These are phyloP conservation scores for Ariopsis seemanni DNA, from an alignment of 2,113 vertebrate species.

Conservation along the genomic window DNA sequence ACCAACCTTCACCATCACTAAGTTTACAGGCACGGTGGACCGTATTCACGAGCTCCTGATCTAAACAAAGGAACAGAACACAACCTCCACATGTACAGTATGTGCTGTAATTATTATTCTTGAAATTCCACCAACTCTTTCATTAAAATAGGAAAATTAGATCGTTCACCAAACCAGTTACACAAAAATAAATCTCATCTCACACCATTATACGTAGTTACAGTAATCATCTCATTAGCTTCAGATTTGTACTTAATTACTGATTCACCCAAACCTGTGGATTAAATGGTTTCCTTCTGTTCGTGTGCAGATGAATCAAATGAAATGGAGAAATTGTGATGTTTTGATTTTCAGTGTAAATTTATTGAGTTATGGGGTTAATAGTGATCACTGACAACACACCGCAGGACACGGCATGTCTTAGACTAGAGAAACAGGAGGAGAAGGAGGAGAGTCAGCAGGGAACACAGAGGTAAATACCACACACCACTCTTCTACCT, in stretches of 20 bases:
- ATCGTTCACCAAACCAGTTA: too few relatives aligned
- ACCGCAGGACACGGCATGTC: neutral
- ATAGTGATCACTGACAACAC: neutral
- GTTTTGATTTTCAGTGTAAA: neutral
- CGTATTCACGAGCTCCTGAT: too few relatives aligned
- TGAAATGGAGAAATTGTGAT: neutral
- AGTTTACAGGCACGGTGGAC: too few relatives aligned
- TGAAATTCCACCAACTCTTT: too few relatives aligned
- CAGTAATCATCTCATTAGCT: neutral
- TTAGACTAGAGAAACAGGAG: neutral
- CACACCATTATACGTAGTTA: neutral
- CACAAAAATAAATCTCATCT: too few relatives aligned
- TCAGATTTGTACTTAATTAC: neutral
- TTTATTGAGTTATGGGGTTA: slow-evolving; percentile 35
- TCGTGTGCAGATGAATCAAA: neutral
- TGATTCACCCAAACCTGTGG: neutral
- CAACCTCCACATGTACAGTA: too few relatives aligned
- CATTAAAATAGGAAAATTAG: too few relatives aligned
- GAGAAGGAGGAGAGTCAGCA: neutral
- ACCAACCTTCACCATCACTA: too few relatives aligned
- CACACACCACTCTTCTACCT: neutral
- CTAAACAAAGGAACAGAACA: too few relatives aligned
- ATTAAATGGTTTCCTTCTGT: neutral
- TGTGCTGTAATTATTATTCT: too few relatives aligned
- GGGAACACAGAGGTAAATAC: slow-evolving; percentile 3